phyloP scores from a whole-genome alignment of 1,140 invertebrate genomes.

The Cyrtorhinus lividipennis region DNA sequence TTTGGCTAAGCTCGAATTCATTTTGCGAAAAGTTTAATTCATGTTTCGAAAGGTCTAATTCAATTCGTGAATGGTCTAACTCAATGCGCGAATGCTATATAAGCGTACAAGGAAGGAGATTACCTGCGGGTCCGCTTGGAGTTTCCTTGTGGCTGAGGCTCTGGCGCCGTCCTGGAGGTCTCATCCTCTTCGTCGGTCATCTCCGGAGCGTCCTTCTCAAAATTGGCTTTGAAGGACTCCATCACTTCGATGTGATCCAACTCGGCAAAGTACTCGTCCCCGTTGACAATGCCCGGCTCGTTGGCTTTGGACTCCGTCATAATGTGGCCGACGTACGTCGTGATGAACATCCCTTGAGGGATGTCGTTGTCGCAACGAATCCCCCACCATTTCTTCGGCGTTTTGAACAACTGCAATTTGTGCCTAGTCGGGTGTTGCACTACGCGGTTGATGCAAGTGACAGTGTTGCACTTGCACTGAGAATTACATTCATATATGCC shows the following conservation, averaged over 20 bases:
- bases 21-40: too few species aligned
- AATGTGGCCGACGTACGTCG: conserved; percentile 86
- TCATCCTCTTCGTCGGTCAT: background rate
- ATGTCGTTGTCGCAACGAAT: conserved; percentile 88
- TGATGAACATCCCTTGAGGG: conserved; percentile 83
- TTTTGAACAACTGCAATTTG: conserved; percentile 79
- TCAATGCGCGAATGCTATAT: too few species aligned
- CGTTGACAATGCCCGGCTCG: conserved; percentile 46
- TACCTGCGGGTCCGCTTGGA: too few species aligned
- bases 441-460: conserved; percentile 71
- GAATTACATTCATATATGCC: conserved; percentile 94
- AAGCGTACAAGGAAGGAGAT: too few species aligned
- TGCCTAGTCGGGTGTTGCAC: conserved; percentile 71
- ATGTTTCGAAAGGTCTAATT: too few species aligned
- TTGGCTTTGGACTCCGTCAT: conserved; percentile 80
- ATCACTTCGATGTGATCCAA: conserved; percentile 91
- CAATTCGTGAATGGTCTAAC: too few species aligned
- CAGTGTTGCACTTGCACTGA: conserved; percentile 57
- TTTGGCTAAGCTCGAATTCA: too few species aligned
- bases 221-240: conserved; percentile 76
- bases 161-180: too few species aligned
- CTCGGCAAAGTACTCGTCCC: conserved; percentile 93
- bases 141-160: too few species aligned
- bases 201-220: conserved; percentile 34
- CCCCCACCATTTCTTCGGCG: conserved; percentile 82